phyloP scores from a whole-genome alignment of 2,888 invertebrate species.

The Syritta pipiens region DNA sequence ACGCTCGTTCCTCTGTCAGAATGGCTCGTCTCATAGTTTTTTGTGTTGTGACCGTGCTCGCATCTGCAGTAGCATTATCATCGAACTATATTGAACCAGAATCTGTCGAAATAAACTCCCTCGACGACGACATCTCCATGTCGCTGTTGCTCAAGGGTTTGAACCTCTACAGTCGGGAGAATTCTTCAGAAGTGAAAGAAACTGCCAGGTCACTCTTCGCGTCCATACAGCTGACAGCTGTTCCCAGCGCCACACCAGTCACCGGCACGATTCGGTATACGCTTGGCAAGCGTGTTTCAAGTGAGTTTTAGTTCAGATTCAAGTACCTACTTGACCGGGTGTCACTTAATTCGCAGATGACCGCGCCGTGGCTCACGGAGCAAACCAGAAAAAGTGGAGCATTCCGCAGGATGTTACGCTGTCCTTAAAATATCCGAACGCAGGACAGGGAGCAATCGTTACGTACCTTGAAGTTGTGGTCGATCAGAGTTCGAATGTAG shows the following conservation, averaged over 20 bases:
- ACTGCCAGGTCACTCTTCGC: too few species aligned
- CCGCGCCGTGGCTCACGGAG: not conserved
- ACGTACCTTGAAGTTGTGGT: constrained; percentile 65
- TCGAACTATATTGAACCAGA: too few species aligned
- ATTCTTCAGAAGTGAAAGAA: too few species aligned
- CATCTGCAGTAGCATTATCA: too few species aligned
- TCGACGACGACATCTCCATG: too few species aligned
- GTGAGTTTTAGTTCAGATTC: too few species aligned
- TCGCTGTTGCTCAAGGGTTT: too few species aligned
- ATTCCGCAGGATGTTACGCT: not conserved
- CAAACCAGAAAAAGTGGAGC: not conserved
- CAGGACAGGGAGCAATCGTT: constrained; percentile 46
- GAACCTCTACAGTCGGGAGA: too few species aligned
- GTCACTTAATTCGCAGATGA: not conserved
- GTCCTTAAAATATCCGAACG: constrained; percentile 51
- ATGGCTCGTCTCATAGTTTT: too few species aligned
- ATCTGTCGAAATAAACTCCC: too few species aligned
- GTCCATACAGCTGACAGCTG: not conserved
- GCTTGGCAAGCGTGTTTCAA: not conserved
- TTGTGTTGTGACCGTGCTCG: too few species aligned
- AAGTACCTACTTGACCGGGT: constrained; percentile 42
- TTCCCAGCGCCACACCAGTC: not conserved
- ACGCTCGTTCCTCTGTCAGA: too few species aligned
- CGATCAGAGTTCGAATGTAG: constrained; percentile 61
- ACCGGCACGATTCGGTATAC: not conserved